Percentiles rank a stretch among this genome's conserved stretches.
phyloP scores from a whole-genome alignment of 2,888 invertebrate species.

The Tricholauxania praeusta region DNA sequence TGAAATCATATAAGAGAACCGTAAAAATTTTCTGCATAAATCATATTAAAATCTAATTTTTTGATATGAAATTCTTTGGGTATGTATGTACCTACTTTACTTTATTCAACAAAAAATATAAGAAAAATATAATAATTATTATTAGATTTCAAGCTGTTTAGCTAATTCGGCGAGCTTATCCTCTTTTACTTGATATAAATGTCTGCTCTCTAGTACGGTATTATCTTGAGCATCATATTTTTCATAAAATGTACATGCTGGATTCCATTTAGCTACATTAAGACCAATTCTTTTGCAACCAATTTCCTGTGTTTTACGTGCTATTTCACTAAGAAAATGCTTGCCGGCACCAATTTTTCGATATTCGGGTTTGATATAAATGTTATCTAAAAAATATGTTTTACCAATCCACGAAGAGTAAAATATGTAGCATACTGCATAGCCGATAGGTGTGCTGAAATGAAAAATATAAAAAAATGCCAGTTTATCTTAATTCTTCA shows the following conservation, averaged over 20 bases:
- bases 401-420: constrained; percentile 91
- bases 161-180: constrained; percentile 50
- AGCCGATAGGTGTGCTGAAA: constrained; percentile 72
- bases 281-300: constrained; percentile 79
- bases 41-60: too few species aligned
- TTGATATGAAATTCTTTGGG: too few species aligned
- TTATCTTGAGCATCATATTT: constrained; percentile 75
- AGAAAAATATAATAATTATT: neutral
- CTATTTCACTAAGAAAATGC: constrained; percentile 58
- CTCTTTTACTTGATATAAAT: constrained; percentile 71
- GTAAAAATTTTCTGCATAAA: too few species aligned
- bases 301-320: constrained; percentile 68
- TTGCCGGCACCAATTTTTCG: constrained; percentile 69
- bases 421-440: constrained; percentile 82
- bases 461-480: neutral
- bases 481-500: too few species aligned
- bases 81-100: too few species aligned
- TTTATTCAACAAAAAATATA: too few species aligned
- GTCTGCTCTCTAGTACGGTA: constrained; percentile 77
- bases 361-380: constrained; percentile 78
- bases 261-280: constrained; percentile 86
- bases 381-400: constrained; percentile 84
- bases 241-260: constrained; percentile 81
- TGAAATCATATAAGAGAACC: too few species aligned
- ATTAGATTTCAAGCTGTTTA: constrained; percentile 39